Conservation (phyloP, 2,113 vertebrate genomes). For the Leptocoma aspasia region DNA sequence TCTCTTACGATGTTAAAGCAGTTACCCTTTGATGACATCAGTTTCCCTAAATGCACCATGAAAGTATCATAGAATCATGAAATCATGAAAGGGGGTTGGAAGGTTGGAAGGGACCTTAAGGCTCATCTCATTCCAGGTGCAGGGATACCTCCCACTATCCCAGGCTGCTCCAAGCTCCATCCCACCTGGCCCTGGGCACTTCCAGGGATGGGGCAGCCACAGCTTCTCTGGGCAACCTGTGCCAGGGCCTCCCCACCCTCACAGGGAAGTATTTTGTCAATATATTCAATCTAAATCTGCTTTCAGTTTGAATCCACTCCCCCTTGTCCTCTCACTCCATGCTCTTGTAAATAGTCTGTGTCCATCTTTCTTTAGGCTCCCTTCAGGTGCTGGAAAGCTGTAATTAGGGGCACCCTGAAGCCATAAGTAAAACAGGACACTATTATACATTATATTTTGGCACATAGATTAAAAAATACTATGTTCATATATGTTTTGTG, state of each 20-base stretch:
- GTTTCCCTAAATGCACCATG: not conserved
- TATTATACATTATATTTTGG: not conserved
- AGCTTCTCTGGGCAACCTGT: not conserved
- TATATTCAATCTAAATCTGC: not conserved
- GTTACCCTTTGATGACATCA: not conserved
- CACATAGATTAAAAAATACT: not conserved
- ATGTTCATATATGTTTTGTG: not conserved
- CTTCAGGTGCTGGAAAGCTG: not conserved
- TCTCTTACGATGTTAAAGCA: not conserved
- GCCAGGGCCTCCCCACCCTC: not conserved
- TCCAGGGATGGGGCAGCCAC: not conserved
- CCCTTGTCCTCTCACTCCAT: not conserved
- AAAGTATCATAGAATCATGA: not conserved
- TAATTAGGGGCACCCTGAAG: not conserved
- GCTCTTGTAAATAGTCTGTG: not conserved
- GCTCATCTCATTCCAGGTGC: not conserved
- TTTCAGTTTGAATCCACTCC: not conserved
- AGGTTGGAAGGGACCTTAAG: not conserved
- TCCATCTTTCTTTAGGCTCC: not conserved
- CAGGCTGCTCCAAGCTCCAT: not conserved
- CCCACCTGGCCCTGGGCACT: not conserved
- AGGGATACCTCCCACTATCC: not conserved
- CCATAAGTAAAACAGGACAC: not conserved
- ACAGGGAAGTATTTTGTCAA: not conserved
- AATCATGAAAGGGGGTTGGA: not conserved